A percentile compares a stretch with the other conserved stretches of the same genome.
Conservation (phyloP, 1,140 invertebrate genomes). For the Heliconius nattereri region DNA sequence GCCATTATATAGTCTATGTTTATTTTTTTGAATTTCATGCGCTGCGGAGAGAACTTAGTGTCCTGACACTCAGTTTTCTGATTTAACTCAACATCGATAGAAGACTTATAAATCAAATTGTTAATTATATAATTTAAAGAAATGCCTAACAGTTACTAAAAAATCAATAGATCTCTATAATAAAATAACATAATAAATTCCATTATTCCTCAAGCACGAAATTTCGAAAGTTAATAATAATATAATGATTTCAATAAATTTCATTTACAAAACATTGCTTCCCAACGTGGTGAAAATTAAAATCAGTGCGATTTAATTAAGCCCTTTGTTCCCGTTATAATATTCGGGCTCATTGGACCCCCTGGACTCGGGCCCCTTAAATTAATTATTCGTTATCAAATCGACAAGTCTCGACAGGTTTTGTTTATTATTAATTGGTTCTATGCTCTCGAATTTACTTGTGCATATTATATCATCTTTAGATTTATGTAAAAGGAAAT, state of each 20-base stretch:
- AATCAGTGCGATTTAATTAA: slow-evolving; percentile 56
- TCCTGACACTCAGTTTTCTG: no score
- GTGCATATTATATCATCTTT: neutral
- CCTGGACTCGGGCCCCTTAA: slow-evolving; percentile 45
- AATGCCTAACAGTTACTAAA: no score
- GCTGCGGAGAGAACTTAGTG: no score
- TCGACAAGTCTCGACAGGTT: slow-evolving; percentile 45
- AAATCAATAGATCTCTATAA: no score
- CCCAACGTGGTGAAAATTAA: slow-evolving; percentile 37
- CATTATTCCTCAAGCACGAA: slow-evolving; percentile 1
- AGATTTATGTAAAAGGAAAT: neutral
- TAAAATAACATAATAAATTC: neutral
- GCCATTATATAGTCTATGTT: no score
- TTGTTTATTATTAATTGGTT: slow-evolving; percentile 28
- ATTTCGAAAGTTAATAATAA: slow-evolving; percentile 30
- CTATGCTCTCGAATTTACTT: neutral
- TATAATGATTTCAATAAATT: slow-evolving; percentile 38
- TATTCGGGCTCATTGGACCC: slow-evolving; percentile 47
- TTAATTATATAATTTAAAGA: no score
- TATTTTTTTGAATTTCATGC: no score
- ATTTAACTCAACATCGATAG: no score
- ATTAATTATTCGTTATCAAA: slow-evolving; percentile 62
- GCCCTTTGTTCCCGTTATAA: slow-evolving; percentile 51
- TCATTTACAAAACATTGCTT: slow-evolving; percentile 40
- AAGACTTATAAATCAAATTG: no score